These are phyloP conservation scores for Drosophila athabasca DNA, from an alignment of 1,140 invertebrate species.

Conservation along the genomic window DNA sequence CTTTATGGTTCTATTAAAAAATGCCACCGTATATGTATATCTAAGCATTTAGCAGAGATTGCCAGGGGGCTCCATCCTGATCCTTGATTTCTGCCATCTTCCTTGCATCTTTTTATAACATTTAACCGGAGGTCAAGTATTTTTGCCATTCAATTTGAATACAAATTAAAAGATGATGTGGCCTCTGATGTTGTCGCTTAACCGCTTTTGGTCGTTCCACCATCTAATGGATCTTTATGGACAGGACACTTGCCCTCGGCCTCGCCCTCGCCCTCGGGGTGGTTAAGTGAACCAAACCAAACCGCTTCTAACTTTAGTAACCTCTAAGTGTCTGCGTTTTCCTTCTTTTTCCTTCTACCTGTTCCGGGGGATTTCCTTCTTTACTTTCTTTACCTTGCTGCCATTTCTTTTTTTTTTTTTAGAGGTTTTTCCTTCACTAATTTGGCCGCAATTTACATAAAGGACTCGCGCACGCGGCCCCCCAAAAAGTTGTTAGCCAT, in stretches of 20 bases:
- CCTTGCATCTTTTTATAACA: conserved; percentile 1
- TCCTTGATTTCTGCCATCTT: conserved; percentile 14
- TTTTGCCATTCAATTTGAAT: conserved; percentile 68
- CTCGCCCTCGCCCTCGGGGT: conserved; percentile 8
- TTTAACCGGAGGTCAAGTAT: too few species aligned
- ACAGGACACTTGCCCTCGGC: conserved; percentile 38
- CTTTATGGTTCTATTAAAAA: too few species aligned
- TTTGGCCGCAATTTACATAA: conserved; percentile 76
- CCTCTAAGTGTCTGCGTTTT: conserved; percentile 28
- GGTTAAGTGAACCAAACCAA: conserved; percentile 19
- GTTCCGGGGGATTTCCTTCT: conserved; percentile 29
- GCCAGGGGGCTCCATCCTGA: not conserved
- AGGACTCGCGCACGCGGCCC: conserved; percentile 49
- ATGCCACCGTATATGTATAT: too few species aligned
- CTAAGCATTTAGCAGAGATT: not conserved
- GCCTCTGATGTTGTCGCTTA: conserved; percentile 55
- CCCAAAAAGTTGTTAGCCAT: conserved; percentile 49
- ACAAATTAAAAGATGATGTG: conserved; percentile 74
- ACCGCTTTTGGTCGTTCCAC: conserved; percentile 14
- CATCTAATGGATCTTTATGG: conserved; percentile 73
- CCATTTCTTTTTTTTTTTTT: not conserved
- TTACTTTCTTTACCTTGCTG: not conserved
- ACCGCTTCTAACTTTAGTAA: conserved; percentile 15
- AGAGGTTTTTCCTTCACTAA: conserved; percentile 53
- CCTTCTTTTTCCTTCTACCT: conserved; percentile 27